A percentile compares a stretch with the other conserved stretches of the same genome.
Evolutionary conservation across 2,113 vertebrate genomes (phyloP).

Genomic region (Ceyx margarethae): DNA sequence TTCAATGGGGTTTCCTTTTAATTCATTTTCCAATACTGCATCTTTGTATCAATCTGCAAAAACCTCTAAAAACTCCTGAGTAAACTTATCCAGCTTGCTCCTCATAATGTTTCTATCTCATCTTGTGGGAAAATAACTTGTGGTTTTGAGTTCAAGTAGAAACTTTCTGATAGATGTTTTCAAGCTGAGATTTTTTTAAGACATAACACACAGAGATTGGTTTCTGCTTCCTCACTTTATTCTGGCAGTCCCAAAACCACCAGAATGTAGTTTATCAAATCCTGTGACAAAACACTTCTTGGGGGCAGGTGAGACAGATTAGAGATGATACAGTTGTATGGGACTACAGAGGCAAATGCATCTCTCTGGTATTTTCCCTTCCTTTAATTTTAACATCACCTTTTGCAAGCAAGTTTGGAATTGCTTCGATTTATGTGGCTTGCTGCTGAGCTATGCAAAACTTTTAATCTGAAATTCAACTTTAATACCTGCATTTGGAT

Average conservation of each 20-base stretch:
- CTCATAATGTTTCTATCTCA: not conserved
- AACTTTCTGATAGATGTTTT: not conserved
- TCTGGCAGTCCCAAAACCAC: not conserved
- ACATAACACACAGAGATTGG: not conserved
- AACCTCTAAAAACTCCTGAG: not conserved
- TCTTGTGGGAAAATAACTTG: slow-evolving; percentile 11
- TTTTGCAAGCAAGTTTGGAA: not conserved
- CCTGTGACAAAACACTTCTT: not conserved
- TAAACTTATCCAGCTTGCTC: not conserved
- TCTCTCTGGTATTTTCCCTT: not conserved
- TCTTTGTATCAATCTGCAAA: not conserved
- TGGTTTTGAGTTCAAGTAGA: not conserved
- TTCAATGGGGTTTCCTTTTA: not conserved
- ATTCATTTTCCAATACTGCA: not conserved
- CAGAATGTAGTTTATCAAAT: not conserved
- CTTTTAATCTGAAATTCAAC: not conserved
- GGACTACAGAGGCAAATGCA: not conserved
- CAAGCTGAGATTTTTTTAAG: not conserved
- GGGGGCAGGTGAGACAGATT: not conserved
- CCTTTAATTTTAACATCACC: not conserved
- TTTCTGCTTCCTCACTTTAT: not conserved
- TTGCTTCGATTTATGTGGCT: not conserved
- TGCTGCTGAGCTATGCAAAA: not conserved
- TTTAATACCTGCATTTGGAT: slow-evolving; percentile 38
- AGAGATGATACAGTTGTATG: not conserved